Percentiles rank a stretch among this genome's conserved stretches.
These are phyloP conservation scores for Antheraea yamamai DNA, from an alignment of 2,888 invertebrate species.

Conservation along the genomic window DNA sequence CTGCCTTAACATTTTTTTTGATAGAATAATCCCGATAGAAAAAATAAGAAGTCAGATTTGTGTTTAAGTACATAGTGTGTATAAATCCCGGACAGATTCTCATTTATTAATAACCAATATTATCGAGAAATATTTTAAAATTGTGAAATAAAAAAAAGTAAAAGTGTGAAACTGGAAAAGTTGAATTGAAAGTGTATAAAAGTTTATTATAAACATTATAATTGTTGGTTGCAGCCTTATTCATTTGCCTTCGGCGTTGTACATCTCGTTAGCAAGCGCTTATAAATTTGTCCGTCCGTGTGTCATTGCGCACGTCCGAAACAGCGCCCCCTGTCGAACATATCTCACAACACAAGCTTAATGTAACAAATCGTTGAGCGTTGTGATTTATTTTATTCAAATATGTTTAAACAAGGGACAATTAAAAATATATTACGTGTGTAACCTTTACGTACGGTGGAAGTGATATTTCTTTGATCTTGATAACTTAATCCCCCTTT, in stretches of 20 bases:
- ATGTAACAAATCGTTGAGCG: neutral
- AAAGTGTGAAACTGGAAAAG: neutral
- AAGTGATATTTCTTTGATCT: too few relatives aligned
- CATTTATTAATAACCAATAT: too few relatives aligned
- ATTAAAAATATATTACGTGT: neutral
- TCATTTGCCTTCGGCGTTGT: constrained; percentile 26
- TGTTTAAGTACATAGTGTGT: too few relatives aligned
- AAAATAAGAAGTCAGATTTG: too few relatives aligned
- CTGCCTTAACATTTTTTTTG: too few relatives aligned
- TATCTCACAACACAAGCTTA: constrained; percentile 20
- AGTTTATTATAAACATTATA: neutral
- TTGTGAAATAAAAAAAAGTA: too few relatives aligned
- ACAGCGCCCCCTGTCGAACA: constrained; percentile 18
- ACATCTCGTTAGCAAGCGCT: constrained; percentile 68
- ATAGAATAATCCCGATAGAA: too few relatives aligned
- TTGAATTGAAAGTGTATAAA: neutral
- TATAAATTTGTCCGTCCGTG: constrained; percentile 70
- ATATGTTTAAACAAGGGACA: neutral
- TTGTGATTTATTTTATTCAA: neutral
- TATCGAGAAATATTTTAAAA: too few relatives aligned
- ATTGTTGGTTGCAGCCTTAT: constrained; percentile 27
- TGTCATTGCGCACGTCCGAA: constrained; percentile 37
- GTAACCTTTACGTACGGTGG: too few relatives aligned
- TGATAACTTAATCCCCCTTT: too few relatives aligned
- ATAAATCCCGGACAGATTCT: too few relatives aligned